phyloP scores from a whole-genome alignment of 1,140 invertebrate genomes.

The Eufriesea mexicana region DNA sequence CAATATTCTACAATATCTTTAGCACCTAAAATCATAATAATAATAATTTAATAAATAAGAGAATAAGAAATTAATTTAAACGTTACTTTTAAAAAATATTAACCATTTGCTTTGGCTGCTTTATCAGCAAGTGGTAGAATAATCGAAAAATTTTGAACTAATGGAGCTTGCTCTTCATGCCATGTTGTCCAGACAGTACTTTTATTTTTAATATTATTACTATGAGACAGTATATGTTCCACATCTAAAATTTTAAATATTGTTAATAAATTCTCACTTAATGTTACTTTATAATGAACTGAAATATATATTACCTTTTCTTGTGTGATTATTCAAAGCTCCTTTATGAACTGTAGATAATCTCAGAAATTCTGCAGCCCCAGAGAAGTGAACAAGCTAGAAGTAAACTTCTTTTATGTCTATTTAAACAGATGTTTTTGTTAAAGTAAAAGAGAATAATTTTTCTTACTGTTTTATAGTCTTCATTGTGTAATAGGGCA shows the following conservation, averaged over 20 bases:
- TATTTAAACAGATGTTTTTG: slow-evolving; percentile 5
- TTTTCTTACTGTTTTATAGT: slow-evolving; percentile 81
- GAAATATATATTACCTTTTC: slow-evolving; percentile 59
- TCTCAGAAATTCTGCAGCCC: slow-evolving; percentile 83
- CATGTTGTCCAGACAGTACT: slow-evolving; percentile 68
- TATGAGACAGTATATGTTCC: slow-evolving; percentile 64
- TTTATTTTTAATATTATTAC: slow-evolving; percentile 61
- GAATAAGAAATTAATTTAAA: neutral
- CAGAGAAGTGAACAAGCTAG: slow-evolving; percentile 88
- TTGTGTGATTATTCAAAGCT: slow-evolving; percentile 49
- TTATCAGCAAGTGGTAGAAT: slow-evolving; percentile 83
- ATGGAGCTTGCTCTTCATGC: slow-evolving; percentile 65
- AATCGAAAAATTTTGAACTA: slow-evolving; percentile 78
- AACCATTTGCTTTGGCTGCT: slow-evolving; percentile 84
- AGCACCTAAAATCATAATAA: slow-evolving; percentile 59
- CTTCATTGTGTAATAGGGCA: slow-evolving; percentile 79
- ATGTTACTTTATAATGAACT: neutral
- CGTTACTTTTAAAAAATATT: slow-evolving; percentile 36
- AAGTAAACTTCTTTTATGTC: slow-evolving; percentile 73
- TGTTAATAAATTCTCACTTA: neutral
- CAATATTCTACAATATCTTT: slow-evolving; percentile 83
- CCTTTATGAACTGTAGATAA: slow-evolving; percentile 37
- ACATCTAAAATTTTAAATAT: slow-evolving; percentile 61
- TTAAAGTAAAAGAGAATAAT: neutral
- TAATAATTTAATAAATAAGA: neutral